These are phyloP conservation scores for Carcharodon carcharias DNA, from an alignment of 2,797 vertebrate genomes.

Conservation along the genomic window DNA sequence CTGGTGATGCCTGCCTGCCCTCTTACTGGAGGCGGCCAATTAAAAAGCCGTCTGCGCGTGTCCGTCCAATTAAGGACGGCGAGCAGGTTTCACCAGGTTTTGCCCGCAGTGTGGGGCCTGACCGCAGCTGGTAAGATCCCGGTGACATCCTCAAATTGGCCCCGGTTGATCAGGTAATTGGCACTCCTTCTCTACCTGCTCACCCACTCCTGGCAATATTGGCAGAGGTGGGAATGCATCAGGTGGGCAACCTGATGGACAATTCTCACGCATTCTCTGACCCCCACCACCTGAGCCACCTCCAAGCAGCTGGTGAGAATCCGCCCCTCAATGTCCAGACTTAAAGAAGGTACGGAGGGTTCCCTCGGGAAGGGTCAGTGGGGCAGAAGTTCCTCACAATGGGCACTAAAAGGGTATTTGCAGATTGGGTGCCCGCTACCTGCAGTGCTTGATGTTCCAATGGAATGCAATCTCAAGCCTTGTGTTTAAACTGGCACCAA, in stretches of 20 bases:
- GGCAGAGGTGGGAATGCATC: background rate
- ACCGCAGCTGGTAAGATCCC: background rate
- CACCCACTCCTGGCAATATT: no score
- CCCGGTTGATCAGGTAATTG: background rate
- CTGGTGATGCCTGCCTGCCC: no score
- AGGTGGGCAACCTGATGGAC: background rate
- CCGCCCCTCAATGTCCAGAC: background rate
- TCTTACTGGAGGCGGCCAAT: no score
- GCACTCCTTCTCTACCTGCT: background rate
- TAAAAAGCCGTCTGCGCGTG: no score
- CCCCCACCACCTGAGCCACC: no score
- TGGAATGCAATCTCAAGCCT: no score
- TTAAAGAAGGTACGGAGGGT: background rate
- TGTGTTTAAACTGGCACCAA: background rate
- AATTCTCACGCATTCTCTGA: no score
- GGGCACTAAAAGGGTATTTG: no score
- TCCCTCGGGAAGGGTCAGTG: background rate
- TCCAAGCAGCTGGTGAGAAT: background rate
- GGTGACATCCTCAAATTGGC: background rate
- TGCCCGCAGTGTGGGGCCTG: background rate
- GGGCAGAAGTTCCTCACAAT: background rate
- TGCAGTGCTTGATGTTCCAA: background rate
- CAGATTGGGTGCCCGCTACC: background rate
- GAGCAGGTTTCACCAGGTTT: no score
- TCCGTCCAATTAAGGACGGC: no score